These are phyloP conservation scores for Macrobrachium nipponense DNA, from an alignment of 1,140 invertebrate genomes.

Conservation along the genomic window DNA sequence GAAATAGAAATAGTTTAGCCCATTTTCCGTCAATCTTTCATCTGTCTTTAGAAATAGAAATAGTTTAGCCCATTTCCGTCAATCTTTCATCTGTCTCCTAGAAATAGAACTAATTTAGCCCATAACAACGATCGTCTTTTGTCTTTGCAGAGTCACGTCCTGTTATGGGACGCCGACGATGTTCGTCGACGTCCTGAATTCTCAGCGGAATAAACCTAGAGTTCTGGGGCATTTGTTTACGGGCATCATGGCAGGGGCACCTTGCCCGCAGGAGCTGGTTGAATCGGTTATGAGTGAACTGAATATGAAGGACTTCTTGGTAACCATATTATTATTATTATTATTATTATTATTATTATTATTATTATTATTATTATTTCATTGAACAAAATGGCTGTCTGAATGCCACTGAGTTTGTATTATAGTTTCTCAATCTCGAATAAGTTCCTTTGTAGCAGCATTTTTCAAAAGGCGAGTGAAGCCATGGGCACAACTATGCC, in stretches of 20 bases:
- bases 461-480: no score
- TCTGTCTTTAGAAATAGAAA: no score
- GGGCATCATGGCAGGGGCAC: conserved; percentile 81
- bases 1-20: no score
- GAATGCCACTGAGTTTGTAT: no score
- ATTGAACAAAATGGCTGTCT: no score
- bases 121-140: background rate
- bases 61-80: no score
- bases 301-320: conserved; percentile 60
- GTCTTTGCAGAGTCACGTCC: conserved; percentile 69
- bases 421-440: no score
- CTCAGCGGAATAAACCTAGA: conserved; percentile 67
- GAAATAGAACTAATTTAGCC: no score
- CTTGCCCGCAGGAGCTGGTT: conserved; percentile 80
- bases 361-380: background rate
- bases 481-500: no score
- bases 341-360: background rate
- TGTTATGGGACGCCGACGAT: conserved; percentile 96
- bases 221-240: conserved; percentile 70
- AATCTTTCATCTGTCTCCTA: no score
- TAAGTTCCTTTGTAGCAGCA: no score
- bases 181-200: conserved; percentile 86
- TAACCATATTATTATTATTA: conserved; percentile 6
- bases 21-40: no score
- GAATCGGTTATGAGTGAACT: conserved; percentile 74